Evolutionary conservation across 2,797 vertebrate genomes (phyloP).

Genomic region (Sarcophilus harrisii): DNA sequence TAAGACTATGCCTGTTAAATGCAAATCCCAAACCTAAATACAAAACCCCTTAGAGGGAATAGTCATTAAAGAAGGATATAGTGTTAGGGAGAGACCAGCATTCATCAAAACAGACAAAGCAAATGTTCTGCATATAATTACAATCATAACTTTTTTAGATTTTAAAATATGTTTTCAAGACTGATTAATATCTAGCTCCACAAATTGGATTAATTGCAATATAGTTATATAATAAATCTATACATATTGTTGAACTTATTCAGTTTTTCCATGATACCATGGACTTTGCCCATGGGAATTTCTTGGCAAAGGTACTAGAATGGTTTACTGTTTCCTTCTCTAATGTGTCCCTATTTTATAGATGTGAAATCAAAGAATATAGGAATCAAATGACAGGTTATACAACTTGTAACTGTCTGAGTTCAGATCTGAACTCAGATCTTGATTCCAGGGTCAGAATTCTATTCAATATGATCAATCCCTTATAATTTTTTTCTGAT

Average conservation of each 20-base stretch:
- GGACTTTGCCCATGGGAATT: too few relatives aligned
- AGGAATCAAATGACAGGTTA: neutral
- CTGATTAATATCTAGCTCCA: neutral
- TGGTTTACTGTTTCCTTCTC: too few relatives aligned
- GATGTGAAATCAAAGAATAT: neutral
- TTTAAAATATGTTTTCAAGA: slow-evolving; percentile 9
- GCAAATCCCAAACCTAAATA: too few relatives aligned
- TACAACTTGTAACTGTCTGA: neutral
- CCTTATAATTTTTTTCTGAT: neutral
- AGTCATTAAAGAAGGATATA: neutral
- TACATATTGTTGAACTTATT: neutral
- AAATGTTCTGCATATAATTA: neutral
- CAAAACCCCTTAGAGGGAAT: too few relatives aligned
- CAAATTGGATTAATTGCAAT: neutral
- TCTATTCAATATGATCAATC: neutral
- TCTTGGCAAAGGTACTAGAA: too few relatives aligned
- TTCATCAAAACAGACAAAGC: neutral
- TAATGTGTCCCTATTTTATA: neutral
- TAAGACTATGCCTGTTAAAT: too few relatives aligned
- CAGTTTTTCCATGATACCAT: too few relatives aligned
- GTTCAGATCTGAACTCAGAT: neutral
- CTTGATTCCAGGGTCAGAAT: neutral
- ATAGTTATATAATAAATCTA: neutral
- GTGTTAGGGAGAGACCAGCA: neutral
- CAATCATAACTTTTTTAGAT: slow-evolving; percentile 1